Percentiles rank a stretch among this genome's conserved stretches.
These are phyloP conservation scores for Pomacea canaliculata DNA, from an alignment of 2,888 invertebrate genomes.

Conservation along the genomic window DNA sequence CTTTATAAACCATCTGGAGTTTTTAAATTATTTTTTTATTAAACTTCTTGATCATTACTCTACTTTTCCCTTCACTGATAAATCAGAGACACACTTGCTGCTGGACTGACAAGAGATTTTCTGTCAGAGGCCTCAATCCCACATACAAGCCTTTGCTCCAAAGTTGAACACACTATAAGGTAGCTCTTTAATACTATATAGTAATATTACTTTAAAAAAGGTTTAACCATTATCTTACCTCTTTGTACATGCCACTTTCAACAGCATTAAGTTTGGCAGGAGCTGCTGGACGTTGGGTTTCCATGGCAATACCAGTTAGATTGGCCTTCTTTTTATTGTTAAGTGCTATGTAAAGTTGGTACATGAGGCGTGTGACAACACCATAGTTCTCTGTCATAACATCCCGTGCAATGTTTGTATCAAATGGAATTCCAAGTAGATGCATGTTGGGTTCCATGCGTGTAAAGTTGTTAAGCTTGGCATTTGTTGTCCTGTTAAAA, in stretches of 20 bases:
- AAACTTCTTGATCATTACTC: no score
- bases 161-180: no score
- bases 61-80: no score
- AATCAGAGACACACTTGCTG: no score
- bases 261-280: constrained; percentile 67
- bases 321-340: constrained; percentile 68
- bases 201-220: no score
- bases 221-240: constrained; percentile 46
- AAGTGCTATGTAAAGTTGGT: constrained; percentile 68
- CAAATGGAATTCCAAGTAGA: constrained; percentile 68
- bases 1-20: no score
- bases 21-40: no score
- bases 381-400: constrained; percentile 69
- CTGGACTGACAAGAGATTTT: no score
- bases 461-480: constrained; percentile 70
- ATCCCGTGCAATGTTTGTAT: constrained; percentile 68
- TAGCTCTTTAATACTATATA: no score
- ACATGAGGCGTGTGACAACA: constrained; percentile 67
- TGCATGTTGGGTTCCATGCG: constrained; percentile 67
- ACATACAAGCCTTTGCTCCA: no score
- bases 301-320: constrained; percentile 69
- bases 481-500: constrained; percentile 63
- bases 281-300: constrained; percentile 69
- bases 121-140: no score
- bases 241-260: constrained; percentile 66